Evolutionary conservation across 2,797 vertebrate genomes (phyloP).

Genomic region (Acipenser transmontanus): DNA sequence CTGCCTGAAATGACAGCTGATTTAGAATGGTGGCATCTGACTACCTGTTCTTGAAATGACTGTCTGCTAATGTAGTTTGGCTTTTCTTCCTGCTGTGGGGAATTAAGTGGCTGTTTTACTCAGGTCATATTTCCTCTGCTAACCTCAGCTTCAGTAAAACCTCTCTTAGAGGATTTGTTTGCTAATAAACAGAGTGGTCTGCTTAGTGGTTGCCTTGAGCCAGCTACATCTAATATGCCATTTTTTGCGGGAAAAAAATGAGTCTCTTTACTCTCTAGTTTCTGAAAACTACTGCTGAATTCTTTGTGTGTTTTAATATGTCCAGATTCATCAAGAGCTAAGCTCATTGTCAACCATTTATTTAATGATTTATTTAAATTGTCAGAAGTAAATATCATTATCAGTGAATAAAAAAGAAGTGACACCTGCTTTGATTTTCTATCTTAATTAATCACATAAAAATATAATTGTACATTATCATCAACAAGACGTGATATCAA

Average conservation of each 20-base stretch:
- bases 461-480: too few species aligned
- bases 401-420: too few species aligned
- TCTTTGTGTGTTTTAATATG: slow-evolving; percentile 29
- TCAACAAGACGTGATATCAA: too few species aligned
- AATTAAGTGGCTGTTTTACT: slow-evolving; percentile 41
- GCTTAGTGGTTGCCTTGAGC: slow-evolving; percentile 26
- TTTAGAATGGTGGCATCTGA: slow-evolving; percentile 30
- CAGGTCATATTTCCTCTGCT: slow-evolving; percentile 36
- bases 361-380: too few species aligned
- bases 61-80: slow-evolving; percentile 42
- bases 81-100: slow-evolving; percentile 34
- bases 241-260: not conserved
- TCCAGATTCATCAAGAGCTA: slow-evolving; percentile 32
- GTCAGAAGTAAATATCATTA: too few species aligned
- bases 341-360: too few species aligned
- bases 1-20: slow-evolving; percentile 35
- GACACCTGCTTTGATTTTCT: too few species aligned
- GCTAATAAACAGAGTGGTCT: slow-evolving; percentile 37
- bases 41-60: slow-evolving; percentile 31
- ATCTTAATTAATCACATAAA: too few species aligned
- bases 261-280: slow-evolving; percentile 18
- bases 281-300: slow-evolving; percentile 28
- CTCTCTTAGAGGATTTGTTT: slow-evolving; percentile 37
- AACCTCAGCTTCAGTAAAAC: slow-evolving; percentile 39
- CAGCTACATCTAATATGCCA: slow-evolving; percentile 25